A percentile compares a stretch with the other conserved stretches of the same genome.
These are phyloP conservation scores for Podilymbus podiceps DNA, from an alignment of 2,113 vertebrate genomes.

Conservation along the genomic window DNA sequence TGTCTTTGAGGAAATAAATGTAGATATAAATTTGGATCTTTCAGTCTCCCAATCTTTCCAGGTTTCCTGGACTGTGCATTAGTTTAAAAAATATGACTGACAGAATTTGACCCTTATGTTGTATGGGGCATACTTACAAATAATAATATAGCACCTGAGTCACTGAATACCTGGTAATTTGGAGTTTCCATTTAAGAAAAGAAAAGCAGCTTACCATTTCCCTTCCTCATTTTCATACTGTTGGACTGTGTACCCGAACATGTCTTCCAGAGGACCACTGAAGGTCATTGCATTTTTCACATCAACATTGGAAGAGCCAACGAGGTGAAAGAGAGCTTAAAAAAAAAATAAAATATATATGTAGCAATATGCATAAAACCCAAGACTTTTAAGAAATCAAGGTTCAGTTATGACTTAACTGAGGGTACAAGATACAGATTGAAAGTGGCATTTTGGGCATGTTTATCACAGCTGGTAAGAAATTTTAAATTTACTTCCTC, in stretches of 20 bases:
- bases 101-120: background rate
- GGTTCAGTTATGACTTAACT: background rate
- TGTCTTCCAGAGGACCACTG: constrained; percentile 88
- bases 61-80: background rate
- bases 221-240: constrained; percentile 97
- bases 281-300: constrained; percentile 92
- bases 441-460: background rate
- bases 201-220: constrained; percentile 85
- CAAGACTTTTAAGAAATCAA: background rate
- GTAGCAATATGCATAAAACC: background rate
- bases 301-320: constrained; percentile 88
- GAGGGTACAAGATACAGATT: background rate
- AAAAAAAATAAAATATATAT: background rate
- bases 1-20: background rate
- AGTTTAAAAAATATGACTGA: background rate
- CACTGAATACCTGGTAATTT: background rate
- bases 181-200: background rate
- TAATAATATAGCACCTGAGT: background rate
- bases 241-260: constrained; percentile 96
- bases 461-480: background rate
- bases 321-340: constrained; percentile 75
- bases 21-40: background rate
- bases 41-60: background rate
- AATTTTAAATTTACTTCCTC: background rate
- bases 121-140: background rate